phyloP scores from a whole-genome alignment of 2,113 vertebrate species.

The Illadopsis cleaveri region DNA sequence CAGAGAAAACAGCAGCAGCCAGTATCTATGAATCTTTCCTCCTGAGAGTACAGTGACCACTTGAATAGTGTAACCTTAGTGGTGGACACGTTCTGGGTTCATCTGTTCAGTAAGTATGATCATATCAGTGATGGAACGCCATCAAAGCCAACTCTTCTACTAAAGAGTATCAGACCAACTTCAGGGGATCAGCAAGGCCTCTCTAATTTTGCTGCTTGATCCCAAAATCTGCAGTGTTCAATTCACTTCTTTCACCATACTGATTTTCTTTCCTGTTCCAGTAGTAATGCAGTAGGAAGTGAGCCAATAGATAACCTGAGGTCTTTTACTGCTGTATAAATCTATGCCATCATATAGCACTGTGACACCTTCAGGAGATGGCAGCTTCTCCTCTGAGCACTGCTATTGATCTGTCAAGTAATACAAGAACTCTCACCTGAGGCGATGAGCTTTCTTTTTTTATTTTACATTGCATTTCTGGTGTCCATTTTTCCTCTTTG shows the following conservation, averaged over 20 bases:
- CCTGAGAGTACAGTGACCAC: neutral
- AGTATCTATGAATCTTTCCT: neutral
- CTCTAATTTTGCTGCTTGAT: neutral
- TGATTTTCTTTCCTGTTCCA: neutral
- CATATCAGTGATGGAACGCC: neutral
- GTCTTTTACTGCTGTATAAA: neutral
- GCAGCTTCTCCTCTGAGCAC: neutral
- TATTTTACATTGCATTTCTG: neutral
- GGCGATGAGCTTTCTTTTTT: neutral
- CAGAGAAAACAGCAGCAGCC: neutral
- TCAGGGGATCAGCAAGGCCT: neutral
- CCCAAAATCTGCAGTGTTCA: neutral
- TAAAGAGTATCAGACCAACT: neutral
- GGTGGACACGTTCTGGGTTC: neutral
- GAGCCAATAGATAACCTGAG: neutral
- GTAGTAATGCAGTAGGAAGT: neutral
- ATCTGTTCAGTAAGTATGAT: neutral
- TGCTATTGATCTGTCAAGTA: neutral
- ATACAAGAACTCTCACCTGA: neutral
- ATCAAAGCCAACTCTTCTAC: neutral
- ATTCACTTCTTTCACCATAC: neutral
- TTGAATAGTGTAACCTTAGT: neutral
- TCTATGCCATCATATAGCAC: neutral
- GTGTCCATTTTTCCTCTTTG: neutral
- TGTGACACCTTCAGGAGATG: neutral